Evolutionary conservation across 2,888 invertebrate species (phyloP).

Genomic region (Mythimna pallens): DNA sequence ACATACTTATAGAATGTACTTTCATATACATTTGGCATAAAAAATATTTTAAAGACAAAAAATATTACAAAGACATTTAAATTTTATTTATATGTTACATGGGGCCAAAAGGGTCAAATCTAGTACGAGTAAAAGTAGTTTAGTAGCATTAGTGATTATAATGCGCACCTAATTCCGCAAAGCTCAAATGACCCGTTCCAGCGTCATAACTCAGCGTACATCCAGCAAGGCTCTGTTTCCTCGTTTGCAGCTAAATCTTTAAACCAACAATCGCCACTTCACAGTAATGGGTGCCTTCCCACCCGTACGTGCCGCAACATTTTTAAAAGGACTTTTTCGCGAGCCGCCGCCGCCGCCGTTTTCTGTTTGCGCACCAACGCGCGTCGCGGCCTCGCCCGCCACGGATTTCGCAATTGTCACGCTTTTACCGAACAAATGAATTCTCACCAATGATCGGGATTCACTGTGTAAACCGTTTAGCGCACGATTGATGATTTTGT

Average conservation of each 20-base stretch:
- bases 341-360: constrained; percentile 78
- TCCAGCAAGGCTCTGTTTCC: constrained; percentile 65
- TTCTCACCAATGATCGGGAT: constrained; percentile 84
- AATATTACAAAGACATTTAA: no score
- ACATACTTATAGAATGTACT: no score
- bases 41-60: no score
- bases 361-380: constrained; percentile 80
- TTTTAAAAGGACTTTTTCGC: constrained; percentile 91
- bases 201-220: constrained; percentile 1
- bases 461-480: constrained; percentile 83
- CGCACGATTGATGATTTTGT: constrained; percentile 71
- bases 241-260: constrained; percentile 86
- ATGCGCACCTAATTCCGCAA: no score
- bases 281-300: constrained; percentile 89
- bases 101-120: no score
- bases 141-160: no score
- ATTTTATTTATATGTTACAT: no score
- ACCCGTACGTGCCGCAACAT: constrained; percentile 89
- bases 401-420: constrained; percentile 82
- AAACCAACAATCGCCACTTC: constrained; percentile 89
- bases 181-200: constrained; percentile 13
- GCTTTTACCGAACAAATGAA: constrained; percentile 88
- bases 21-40: no score
- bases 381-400: constrained; percentile 68
- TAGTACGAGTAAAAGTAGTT: no score